These are phyloP conservation scores for Gorsachius goisagi DNA, from an alignment of 2,113 vertebrate species.

Conservation along the genomic window DNA sequence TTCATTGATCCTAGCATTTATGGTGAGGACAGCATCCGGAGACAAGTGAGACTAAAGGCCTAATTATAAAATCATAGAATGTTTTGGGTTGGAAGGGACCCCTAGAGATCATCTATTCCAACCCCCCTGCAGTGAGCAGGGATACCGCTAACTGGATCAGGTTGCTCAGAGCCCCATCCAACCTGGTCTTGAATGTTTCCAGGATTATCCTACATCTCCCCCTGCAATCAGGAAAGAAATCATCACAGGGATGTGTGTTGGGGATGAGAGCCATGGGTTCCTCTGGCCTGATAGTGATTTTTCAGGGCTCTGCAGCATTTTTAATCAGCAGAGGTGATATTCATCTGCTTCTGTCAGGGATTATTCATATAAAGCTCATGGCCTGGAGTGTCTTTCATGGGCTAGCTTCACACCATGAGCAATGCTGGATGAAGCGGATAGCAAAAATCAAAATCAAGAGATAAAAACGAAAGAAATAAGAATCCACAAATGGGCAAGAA, in stretches of 20 bases:
- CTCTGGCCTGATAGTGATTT: background rate
- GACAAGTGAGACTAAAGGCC: background rate
- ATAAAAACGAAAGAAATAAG: background rate
- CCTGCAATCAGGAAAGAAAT: background rate
- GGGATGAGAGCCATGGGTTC: background rate
- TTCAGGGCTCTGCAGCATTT: background rate
- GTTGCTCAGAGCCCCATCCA: too few relatives aligned
- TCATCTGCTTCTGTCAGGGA: background rate
- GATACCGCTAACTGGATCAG: too few relatives aligned
- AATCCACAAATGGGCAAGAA: background rate
- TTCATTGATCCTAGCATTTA: background rate
- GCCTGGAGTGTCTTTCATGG: background rate
- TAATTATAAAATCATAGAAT: too few relatives aligned
- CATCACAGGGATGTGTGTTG: background rate
- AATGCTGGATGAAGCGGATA: background rate
- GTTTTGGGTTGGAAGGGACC: too few relatives aligned
- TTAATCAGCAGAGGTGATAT: background rate
- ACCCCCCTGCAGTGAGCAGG: too few relatives aligned
- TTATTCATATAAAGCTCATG: background rate
- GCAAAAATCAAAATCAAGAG: background rate
- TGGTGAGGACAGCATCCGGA: background rate
- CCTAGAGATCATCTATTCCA: too few relatives aligned
- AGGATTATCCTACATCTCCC: background rate
- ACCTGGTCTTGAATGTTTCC: too few relatives aligned
- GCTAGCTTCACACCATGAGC: background rate